These are phyloP conservation scores for Ips typographus DNA, from an alignment of 1,140 invertebrate genomes.

Conservation along the genomic window DNA sequence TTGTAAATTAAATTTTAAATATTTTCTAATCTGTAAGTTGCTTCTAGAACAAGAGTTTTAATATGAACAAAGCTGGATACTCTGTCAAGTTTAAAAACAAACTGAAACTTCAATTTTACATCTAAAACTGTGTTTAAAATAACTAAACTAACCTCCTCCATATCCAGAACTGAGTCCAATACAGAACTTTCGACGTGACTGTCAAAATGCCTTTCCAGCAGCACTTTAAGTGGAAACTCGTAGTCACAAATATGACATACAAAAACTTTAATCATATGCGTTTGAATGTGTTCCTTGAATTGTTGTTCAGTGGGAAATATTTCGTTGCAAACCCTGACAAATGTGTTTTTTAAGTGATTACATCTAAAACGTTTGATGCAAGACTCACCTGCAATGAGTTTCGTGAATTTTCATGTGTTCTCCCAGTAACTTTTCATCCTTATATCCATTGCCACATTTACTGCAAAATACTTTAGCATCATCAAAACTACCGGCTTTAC, in stretches of 20 bases:
- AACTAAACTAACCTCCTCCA: constrained; percentile 31
- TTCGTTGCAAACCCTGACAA: constrained; percentile 36
- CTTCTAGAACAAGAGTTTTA: neutral
- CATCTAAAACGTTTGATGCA: neutral
- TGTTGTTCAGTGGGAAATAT: constrained; percentile 31
- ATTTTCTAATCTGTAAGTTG: neutral
- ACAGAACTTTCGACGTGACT: constrained; percentile 34
- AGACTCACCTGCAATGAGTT: constrained; percentile 32
- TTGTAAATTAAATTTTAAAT: too few species aligned
- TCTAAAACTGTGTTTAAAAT: neutral
- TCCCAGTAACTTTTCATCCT: constrained; percentile 24
- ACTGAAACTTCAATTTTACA: neutral
- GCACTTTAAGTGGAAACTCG: constrained; percentile 31
- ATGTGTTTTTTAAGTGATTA: neutral
- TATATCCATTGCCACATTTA: constrained; percentile 39
- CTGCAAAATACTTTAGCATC: constrained; percentile 37
- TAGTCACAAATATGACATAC: constrained; percentile 34
- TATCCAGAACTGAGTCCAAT: constrained; percentile 37
- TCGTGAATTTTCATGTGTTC: constrained; percentile 39
- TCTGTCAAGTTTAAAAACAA: too few species aligned
- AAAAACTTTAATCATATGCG: constrained; percentile 35
- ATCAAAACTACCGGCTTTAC: constrained; percentile 13
- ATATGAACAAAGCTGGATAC: neutral
- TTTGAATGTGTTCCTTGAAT: constrained; percentile 36
- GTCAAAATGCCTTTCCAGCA: constrained; percentile 34